These are phyloP conservation scores for Drosophila fuyamai DNA, from an alignment of 1,140 invertebrate species.

Conservation along the genomic window DNA sequence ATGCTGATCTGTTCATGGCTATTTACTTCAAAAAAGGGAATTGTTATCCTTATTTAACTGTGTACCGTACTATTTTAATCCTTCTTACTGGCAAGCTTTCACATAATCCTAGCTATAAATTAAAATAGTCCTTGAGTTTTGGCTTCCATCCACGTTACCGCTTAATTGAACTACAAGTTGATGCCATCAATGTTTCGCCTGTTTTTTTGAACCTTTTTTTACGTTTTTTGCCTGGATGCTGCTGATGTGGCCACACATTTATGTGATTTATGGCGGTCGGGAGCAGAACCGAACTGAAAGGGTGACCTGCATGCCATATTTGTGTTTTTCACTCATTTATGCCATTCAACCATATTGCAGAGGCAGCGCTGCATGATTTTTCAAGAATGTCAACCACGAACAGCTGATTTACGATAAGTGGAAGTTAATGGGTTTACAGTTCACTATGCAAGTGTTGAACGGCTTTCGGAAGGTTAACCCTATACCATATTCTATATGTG, in stretches of 20 bases:
- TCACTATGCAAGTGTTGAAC: slow-evolving; percentile 2
- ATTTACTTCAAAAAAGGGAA: too few species aligned
- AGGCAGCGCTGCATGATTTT: slow-evolving; percentile 52
- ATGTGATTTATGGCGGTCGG: slow-evolving; percentile 70
- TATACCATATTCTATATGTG: neutral
- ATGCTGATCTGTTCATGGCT: too few species aligned
- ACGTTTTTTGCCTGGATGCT: slow-evolving; percentile 11
- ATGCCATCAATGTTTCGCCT: slow-evolving; percentile 1
- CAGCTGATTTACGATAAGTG: slow-evolving; percentile 65
- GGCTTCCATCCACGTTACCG: slow-evolving; percentile 21
- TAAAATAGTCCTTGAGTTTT: slow-evolving; percentile 22
- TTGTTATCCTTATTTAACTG: slow-evolving; percentile 21
- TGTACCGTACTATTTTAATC: slow-evolving; percentile 18
- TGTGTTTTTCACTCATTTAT: slow-evolving; percentile 37
- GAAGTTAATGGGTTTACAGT: slow-evolving; percentile 36
- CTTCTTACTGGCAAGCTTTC: slow-evolving; percentile 1
- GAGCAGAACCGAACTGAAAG: slow-evolving; percentile 1
- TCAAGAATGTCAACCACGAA: slow-evolving; percentile 70
- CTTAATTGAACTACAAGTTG: slow-evolving; percentile 65
- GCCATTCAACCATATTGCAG: slow-evolving; percentile 26
- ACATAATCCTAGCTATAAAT: slow-evolving; percentile 52
- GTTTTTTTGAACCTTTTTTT: slow-evolving; percentile 1
- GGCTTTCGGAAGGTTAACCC: slow-evolving; percentile 3
- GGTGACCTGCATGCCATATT: slow-evolving; percentile 33
- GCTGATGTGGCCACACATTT: slow-evolving; percentile 50